Evolutionary conservation across 2,797 vertebrate species (phyloP), one percentile per base, ranked within the genome.

Genomic region (Gymnothorax reevesii): DNA sequence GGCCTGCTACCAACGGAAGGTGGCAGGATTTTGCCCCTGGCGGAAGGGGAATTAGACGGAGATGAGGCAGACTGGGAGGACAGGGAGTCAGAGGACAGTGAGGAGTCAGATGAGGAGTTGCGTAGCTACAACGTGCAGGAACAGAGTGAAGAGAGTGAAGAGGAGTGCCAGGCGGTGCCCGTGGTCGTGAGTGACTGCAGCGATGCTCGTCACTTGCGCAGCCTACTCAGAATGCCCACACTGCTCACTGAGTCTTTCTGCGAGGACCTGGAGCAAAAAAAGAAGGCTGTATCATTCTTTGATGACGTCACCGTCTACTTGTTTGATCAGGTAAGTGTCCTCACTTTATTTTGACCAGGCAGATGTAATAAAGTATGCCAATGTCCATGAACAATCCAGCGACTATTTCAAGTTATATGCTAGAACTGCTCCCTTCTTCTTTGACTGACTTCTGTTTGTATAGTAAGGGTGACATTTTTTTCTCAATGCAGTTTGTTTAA

Each of bases 251-350:
- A 94, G 7, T 89, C 95, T 88, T 92, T 93, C 89, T 92, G 94
- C 0, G 96, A 97, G 13, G 96, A 97, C 33, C 93, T 96, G 9
- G 96, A 97, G 4, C 92, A 93, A 90, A 97, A 96, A 94, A 99
- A 96, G 93, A 99, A 99, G 91, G 98, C 97, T 0, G 99, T 99
- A 89, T 98, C 98, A 42, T 99, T 99, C 92, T 99, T 97, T 0
- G 98, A 99, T 0, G 97, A 99, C 0, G 98, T 99, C 89, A 99
- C 99, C 0, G 97, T 99, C 92, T 99, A 98, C 92, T 94, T 99
- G 92, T 99, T 99, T 0, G 98, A 99, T 92, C 98, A 99, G 96
- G 99, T 99, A 90, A 89, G 94, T 9, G n/a, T 20, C 25, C 71
- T 73, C 42, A 33, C 42, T 25, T 13, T 42, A 12, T 13, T 13